Base-by-base conservation (phyloP, 1,140 invertebrate species). In the Drosophila novamexicana region DNA sequence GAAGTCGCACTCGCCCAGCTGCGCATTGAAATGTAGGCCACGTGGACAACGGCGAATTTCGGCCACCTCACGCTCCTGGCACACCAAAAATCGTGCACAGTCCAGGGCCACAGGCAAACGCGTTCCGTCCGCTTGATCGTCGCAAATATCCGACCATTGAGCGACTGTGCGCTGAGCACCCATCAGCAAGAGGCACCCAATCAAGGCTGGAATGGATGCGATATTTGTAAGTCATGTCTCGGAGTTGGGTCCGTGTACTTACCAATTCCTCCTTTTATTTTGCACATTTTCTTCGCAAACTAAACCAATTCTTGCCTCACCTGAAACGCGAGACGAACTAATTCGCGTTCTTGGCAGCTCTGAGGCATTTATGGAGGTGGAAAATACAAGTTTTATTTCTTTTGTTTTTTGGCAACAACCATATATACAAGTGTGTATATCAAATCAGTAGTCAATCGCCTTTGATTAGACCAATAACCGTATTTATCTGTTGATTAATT, bases 381-480 rank as follows among this genome's bases (percentile, higher is more conserved):
- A 49, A 53, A 54, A 42, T 10, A 62, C 22, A 14, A 52, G 14
- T n/a, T 29, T 29, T 29, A 4, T 29, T 29, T 29, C 22, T 29
- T 29, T 29, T 29, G 0, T 22, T 29, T 29, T 29, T 57, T 44
- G 57, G n/a, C 34, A 64, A 37, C 1, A 9, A 10, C 9, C 34
- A 62, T 40, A 47, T 18, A 18, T 18, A 18, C 18, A 18, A 18
- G 18, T 3, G 22, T 22, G 56, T 65, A 16, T 61, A 42, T 45
- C 49, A 53, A 83, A 88, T 88, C 84, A 77, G 74, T 72, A 77
- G 70, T 72, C 83, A 80, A 88, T 88, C 84, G 83, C 63, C 4
- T n/a, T 72, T 89, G 83, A 88, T 88, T 80, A 85, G 81, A 75
- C 82, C 74, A 84, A 83, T 76, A 65, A 68, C 70, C 79, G 54